Evolutionary conservation across 2,888 invertebrate genomes (phyloP).

Genomic region (Thumatha senex): DNA sequence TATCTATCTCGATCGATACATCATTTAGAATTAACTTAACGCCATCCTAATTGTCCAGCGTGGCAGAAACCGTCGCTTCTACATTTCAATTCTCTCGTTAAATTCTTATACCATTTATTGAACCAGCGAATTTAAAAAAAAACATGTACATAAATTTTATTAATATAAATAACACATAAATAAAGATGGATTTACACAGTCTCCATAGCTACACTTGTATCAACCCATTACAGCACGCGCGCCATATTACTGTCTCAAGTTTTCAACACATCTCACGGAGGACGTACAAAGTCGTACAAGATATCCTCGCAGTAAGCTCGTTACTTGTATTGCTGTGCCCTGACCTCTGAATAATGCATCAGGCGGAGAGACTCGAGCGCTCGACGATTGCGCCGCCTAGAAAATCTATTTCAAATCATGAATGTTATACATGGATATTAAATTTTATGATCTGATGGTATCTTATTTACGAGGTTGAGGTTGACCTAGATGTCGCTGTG

Average conservation of each 20-base stretch:
- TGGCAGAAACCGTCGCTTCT: too few species aligned
- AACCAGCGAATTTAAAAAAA: too few species aligned
- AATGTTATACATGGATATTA: background rate
- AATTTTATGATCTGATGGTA: background rate
- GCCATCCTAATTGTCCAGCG: too few species aligned
- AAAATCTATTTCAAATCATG: background rate
- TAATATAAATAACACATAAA: too few species aligned
- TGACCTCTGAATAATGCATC: constrained; percentile 28
- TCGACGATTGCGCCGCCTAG: constrained; percentile 3
- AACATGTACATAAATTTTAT: too few species aligned
- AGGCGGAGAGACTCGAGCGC: background rate
- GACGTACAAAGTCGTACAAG: constrained; percentile 15
- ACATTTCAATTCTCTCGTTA: too few species aligned
- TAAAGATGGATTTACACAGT: too few species aligned
- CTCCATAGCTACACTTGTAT: background rate
- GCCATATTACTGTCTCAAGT: background rate
- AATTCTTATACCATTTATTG: too few species aligned
- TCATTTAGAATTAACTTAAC: too few species aligned
- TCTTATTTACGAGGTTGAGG: background rate
- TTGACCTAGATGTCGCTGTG: background rate
- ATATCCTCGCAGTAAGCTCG: constrained; percentile 20
- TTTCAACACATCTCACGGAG: background rate
- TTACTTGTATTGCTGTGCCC: constrained; percentile 19
- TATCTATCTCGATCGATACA: too few species aligned
- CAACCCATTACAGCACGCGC: background rate